Base-by-base conservation (phyloP, 1,140 invertebrate species). In the Heliconius hewitsoni region DNA sequence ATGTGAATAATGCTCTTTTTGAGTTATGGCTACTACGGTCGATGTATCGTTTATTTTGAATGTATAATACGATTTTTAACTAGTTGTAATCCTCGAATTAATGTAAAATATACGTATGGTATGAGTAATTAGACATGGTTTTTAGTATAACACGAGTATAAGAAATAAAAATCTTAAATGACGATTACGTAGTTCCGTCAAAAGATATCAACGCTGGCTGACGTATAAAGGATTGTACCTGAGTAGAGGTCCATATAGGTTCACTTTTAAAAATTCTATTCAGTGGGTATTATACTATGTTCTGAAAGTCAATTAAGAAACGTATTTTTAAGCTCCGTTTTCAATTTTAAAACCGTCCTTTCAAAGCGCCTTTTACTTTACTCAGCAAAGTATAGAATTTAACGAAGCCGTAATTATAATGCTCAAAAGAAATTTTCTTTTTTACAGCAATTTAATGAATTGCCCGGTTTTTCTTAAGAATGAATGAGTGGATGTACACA, bases 361-460 rank as follows among this genome's bases (percentile, higher is more conserved):
- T 90, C 84, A 90, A 88, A 87, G 84, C 86, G 85, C 86, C 89
- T 91, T 91, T 89, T 89, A 87, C 85, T 90, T 88, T 89, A 87
- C 86, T 89, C 87, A 88, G 87, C 86, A 89, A 90, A 89, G 89
- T 91, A 89, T 89, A 86, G 89, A 90, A 87, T 91, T 91, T 93
- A 94, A 93, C 89, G 91, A 92, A 91, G 90, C 85, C 85, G 79
- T 92, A 91, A 92, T 91, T 91, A 93, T 92, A 90, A 92, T 91
- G 86, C 86, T 91, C 85, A 89, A 93, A 92, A 93, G 90, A 92
- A 90, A 84, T 89, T 52, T 84, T 85, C 84, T 92, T 90, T 90
- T 88, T 86, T 87, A 77, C 83, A 85, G 84, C 84, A 87, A 85
- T 89, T 89, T 91, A 89, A 93, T 92, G 86, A 93, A 93, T 89